These are phyloP conservation scores for Pelosia muscerda DNA, from an alignment of 2,888 invertebrate genomes.

Conservation along the genomic window DNA sequence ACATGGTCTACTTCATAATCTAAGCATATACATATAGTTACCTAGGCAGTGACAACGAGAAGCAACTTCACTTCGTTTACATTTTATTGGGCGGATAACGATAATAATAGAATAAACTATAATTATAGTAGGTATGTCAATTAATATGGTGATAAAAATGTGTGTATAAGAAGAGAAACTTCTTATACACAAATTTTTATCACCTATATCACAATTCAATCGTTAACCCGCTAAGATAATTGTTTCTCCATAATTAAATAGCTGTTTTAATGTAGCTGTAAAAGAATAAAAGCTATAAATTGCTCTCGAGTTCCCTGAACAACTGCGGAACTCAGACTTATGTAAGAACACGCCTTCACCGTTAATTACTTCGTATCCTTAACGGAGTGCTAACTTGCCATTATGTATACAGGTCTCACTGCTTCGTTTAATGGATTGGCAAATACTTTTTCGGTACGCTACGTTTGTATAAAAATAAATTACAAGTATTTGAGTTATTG, in stretches of 20 bases:
- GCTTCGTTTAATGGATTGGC: slow-evolving; percentile 56
- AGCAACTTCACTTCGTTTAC: not conserved
- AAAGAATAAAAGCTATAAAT: slow-evolving; percentile 71
- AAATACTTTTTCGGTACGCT: slow-evolving; percentile 31
- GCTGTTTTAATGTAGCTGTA: slow-evolving; percentile 56
- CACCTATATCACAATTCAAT: slow-evolving; percentile 6
- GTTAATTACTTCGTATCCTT: slow-evolving; percentile 80
- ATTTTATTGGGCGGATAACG: not conserved
- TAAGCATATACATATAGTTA: not conserved
- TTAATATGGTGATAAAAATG: too few relatives aligned
- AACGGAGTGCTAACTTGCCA: slow-evolving; percentile 75
- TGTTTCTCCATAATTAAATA: slow-evolving; percentile 61
- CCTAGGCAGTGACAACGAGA: not conserved
- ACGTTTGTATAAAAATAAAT: slow-evolving; percentile 21
- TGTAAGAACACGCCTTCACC: slow-evolving; percentile 67
- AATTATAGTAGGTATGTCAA: too few relatives aligned
- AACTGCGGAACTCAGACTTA: slow-evolving; percentile 57
- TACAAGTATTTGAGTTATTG: slow-evolving; percentile 8
- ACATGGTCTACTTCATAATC: too few relatives aligned
- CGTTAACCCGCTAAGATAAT: slow-evolving; percentile 44
- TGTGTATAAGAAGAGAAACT: not conserved
- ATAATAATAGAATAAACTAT: not conserved
- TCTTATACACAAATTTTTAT: not conserved
- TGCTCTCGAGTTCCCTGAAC: slow-evolving; percentile 55
- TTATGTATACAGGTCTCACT: slow-evolving; percentile 62